Conservation (phyloP, 1,140 invertebrate genomes). For the Pectinophora gossypiella region DNA sequence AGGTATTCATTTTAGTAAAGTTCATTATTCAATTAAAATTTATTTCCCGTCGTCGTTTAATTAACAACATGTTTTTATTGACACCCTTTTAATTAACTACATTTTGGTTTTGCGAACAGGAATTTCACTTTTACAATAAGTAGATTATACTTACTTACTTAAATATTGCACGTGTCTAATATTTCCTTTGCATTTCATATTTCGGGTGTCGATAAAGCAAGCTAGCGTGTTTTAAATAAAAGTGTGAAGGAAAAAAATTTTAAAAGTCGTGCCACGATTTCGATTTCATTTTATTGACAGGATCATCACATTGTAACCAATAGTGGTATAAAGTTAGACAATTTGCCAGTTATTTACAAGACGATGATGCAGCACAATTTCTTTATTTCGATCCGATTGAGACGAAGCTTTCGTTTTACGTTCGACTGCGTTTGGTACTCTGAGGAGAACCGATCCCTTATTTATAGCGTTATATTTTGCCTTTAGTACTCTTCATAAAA, state of each 20-base stretch:
- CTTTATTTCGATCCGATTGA: constrained; percentile 47
- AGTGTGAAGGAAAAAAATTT: neutral
- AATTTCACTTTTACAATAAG: too few relatives aligned
- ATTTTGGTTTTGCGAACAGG: too few relatives aligned
- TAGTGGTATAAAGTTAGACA: constrained; percentile 29
- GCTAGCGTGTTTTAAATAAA: too few relatives aligned
- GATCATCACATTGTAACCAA: constrained; percentile 16
- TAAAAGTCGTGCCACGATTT: constrained; percentile 7
- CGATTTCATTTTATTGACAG: constrained; percentile 34
- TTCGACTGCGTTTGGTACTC: constrained; percentile 30
- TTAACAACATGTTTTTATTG: too few relatives aligned
- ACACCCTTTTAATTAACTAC: too few relatives aligned
- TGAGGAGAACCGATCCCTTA: constrained; percentile 38
- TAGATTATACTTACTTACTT: too few relatives aligned
- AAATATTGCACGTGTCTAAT: too few relatives aligned
- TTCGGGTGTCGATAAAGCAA: too few relatives aligned
- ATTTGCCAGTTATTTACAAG: constrained; percentile 41
- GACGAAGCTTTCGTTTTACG: constrained; percentile 26
- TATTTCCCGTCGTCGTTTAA: too few relatives aligned
- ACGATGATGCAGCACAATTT: constrained; percentile 44
- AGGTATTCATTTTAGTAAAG: too few relatives aligned
- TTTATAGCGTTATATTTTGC: constrained; percentile 42
- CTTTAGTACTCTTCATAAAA: constrained; percentile 34
- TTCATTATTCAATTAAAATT: too few relatives aligned
- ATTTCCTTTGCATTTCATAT: too few relatives aligned